Evolutionary conservation across 2,113 vertebrate genomes (phyloP), one percentile per base, ranked within the genome.

Genomic region (Cyprinodon brontotheroides): DNA sequence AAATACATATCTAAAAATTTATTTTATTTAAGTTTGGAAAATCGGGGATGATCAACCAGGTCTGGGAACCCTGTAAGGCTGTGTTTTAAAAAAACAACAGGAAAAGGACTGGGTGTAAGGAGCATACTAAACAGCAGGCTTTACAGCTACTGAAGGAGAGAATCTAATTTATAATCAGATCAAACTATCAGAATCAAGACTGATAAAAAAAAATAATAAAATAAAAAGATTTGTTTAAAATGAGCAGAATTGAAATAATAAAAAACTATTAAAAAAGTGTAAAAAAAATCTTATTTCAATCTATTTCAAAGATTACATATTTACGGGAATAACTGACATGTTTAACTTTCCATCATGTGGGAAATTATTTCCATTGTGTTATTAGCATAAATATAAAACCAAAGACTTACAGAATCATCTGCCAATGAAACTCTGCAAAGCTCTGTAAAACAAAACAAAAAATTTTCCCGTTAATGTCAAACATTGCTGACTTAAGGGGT

Each of bases 391-490:
- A 9, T 10, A 45, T 9, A 43, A 36, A 72, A 20, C 13, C 17
- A 38, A 17, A 8, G n/a, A 96, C 97, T 97, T 87, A 98, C 97
- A 11, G 97, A 94, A 90, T 99, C 97, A 81, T 99, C 97, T 17
- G 97, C 95, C 77, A 98, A 86, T 0, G 97, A 98, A 11, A 91
- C 91, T 74, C 96, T 95, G 78, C 97, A 99, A 82, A 98, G 93
- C 84, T 97, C 97, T 99, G 82, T 36, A 41, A 6, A 91, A 87
- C 4, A 62, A 86, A 82, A 29, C 5, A 62, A 87, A 5, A 65
- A 83, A 81, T 14, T 3, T 57, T 68, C 6, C 0, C 13, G 53
- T 70, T 29, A 22, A 22, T 10, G 11, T 65, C 41, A 76, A 39
- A 60, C 37, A 10, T 43, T 3, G 59, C 36, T 57, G 17, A 57